Evolutionary conservation across 1,140 invertebrate genomes (phyloP).

Genomic region (Drosophila arizonae): DNA sequence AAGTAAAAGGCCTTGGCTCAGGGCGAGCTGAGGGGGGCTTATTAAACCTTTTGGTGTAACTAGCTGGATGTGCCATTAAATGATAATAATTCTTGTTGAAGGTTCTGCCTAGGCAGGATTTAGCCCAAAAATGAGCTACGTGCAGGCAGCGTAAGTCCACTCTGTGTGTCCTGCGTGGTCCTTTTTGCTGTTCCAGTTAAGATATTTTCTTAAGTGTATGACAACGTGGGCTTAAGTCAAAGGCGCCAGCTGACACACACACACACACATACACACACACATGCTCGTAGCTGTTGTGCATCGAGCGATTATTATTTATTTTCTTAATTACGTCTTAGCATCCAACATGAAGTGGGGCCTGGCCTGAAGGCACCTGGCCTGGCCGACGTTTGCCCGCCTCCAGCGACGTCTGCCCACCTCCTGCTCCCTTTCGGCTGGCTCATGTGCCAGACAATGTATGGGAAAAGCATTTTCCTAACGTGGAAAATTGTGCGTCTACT

Average conservation of each 20-base stretch:
- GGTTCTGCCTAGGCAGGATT: constrained; percentile 28
- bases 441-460: constrained; percentile 61
- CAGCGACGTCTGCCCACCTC: too few relatives aligned
- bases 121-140: constrained; percentile 32
- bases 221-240: constrained; percentile 68
- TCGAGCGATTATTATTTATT: constrained; percentile 82
- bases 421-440: constrained; percentile 35
- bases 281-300: constrained; percentile 35
- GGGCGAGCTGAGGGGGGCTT: constrained; percentile 21
- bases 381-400: constrained; percentile 17
- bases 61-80: constrained; percentile 45
- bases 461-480: constrained; percentile 57
- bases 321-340: constrained; percentile 82
- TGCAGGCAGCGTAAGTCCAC: constrained; percentile 2
- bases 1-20: constrained; percentile 3
- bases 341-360: constrained; percentile 55
- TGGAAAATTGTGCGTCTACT: constrained; percentile 68
- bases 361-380: constrained; percentile 28
- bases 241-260: constrained; percentile 50
- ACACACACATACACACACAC: constrained; percentile 20
- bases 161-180: not conserved
- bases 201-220: constrained; percentile 71
- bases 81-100: constrained; percentile 60
- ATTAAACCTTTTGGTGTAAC: constrained; percentile 45
- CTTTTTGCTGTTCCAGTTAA: constrained; percentile 37